Conservation (phyloP, 2,797 vertebrate species). For the Typhlichthys eigenmanni region DNA sequence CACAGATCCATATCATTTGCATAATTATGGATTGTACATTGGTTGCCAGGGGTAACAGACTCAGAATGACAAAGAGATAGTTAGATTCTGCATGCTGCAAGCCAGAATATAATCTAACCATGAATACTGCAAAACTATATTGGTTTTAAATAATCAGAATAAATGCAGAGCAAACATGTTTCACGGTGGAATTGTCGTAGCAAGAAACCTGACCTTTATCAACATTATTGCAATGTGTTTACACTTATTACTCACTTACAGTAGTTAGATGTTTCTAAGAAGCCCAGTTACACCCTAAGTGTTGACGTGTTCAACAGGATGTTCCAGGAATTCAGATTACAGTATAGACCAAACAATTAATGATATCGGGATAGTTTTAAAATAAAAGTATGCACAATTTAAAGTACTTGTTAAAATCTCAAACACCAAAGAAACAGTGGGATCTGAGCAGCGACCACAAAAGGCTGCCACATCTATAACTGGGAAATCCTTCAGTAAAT, state of each 20-base stretch:
- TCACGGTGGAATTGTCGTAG: background rate
- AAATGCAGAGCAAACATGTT: slow-evolving; percentile 14
- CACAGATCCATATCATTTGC: slow-evolving; percentile 54
- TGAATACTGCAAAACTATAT: slow-evolving; percentile 1
- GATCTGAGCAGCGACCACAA: too few species aligned
- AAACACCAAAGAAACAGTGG: too few species aligned
- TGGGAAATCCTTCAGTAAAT: too few species aligned
- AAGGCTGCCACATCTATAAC: too few species aligned
- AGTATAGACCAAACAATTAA: too few species aligned
- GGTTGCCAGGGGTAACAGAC: slow-evolving; percentile 64
- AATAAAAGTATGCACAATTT: too few species aligned
- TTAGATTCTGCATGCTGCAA: slow-evolving; percentile 11
- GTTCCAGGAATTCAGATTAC: too few species aligned
- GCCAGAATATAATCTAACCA: background rate
- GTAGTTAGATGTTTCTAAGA: too few species aligned
- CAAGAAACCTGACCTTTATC: slow-evolving; percentile 19
- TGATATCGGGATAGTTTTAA: too few species aligned
- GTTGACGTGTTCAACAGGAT: too few species aligned
- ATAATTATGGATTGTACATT: slow-evolving; percentile 57
- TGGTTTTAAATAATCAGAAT: slow-evolving; percentile 20
- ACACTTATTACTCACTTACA: background rate
- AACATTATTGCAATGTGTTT: slow-evolving; percentile 29
- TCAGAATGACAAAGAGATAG: slow-evolving; percentile 12
- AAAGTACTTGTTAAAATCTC: too few species aligned
- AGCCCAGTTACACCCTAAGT: too few species aligned